Conservation (phyloP, 2,797 vertebrate species). For the Neosilurus hyrtlii region DNA sequence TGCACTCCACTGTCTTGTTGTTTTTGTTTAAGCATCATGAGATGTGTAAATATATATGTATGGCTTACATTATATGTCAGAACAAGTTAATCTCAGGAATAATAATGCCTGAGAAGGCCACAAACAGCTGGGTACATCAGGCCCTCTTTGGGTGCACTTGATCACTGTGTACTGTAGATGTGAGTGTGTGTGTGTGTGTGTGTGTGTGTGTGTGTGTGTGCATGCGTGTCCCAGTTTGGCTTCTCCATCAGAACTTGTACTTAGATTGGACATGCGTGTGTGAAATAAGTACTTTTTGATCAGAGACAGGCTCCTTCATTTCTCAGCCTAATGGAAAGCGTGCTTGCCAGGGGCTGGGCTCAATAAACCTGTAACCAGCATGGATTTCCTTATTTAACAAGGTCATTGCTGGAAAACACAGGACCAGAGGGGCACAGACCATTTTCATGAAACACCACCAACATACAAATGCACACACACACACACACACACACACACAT, state of each 20-base stretch:
- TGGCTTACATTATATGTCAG: no score
- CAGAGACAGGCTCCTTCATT: conserved; percentile 54
- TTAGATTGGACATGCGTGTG: conserved; percentile 44
- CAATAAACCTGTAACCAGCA: conserved; percentile 40
- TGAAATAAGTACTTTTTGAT: conserved; percentile 50
- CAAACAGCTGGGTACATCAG: neutral
- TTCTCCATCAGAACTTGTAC: conserved; percentile 32
- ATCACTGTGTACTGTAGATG: neutral
- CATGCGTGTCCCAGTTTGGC: neutral
- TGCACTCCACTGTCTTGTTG: no score
- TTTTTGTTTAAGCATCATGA: no score
- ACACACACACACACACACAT: no score
- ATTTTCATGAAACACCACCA: neutral
- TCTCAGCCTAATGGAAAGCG: conserved; percentile 46
- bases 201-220: neutral
- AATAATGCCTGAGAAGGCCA: neutral
- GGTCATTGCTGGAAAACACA: conserved; percentile 17
- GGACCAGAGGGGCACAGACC: neutral
- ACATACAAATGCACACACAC: no score
- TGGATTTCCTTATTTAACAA: conserved; percentile 46
- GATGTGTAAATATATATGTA: no score
- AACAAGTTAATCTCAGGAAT: no score
- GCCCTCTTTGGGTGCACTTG: neutral
- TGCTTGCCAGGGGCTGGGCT: conserved; percentile 43
- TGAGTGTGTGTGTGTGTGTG: neutral